A percentile compares a stretch with the other conserved stretches of the same genome.
phyloP scores from a whole-genome alignment of 2,113 vertebrate genomes.

The Circaetus cinerascens region DNA sequence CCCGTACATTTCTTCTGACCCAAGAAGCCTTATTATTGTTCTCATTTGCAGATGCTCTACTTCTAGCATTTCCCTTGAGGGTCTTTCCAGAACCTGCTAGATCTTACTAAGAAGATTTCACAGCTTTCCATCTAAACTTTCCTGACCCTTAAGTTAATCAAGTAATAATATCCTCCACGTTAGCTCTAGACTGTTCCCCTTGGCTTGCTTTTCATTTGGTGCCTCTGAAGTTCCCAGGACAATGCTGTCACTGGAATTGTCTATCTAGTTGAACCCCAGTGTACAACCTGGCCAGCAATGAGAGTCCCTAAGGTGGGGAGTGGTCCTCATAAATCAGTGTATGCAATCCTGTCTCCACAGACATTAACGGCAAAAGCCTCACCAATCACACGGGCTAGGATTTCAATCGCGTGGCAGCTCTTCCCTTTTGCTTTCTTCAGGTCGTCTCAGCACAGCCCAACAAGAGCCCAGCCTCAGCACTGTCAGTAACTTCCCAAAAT shows the following conservation, averaged over 20 bases:
- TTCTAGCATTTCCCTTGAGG: background rate
- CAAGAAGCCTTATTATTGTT: background rate
- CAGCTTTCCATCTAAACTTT: background rate
- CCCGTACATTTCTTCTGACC: background rate
- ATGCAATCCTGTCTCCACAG: background rate
- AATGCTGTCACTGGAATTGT: background rate
- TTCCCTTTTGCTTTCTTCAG: background rate
- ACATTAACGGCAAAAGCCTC: background rate
- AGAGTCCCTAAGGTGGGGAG: background rate
- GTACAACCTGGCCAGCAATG: background rate
- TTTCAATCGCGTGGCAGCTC: background rate
- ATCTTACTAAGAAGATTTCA: background rate
- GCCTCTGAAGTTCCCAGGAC: background rate
- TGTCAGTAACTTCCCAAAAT: background rate
- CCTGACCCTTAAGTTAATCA: background rate
- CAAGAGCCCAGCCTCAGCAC: background rate
- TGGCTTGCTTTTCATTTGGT: background rate
- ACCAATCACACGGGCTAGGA: no score
- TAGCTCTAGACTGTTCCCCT: background rate
- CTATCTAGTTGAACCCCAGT: background rate
- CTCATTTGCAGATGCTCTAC: background rate
- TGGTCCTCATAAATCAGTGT: background rate
- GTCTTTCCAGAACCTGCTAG: background rate
- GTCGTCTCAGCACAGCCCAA: background rate
- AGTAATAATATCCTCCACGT: background rate